Percentiles rank a stretch among this genome's conserved stretches.
Evolutionary conservation across 2,888 invertebrate genomes (phyloP).

Genomic region (Stenolophus ochropezus): DNA sequence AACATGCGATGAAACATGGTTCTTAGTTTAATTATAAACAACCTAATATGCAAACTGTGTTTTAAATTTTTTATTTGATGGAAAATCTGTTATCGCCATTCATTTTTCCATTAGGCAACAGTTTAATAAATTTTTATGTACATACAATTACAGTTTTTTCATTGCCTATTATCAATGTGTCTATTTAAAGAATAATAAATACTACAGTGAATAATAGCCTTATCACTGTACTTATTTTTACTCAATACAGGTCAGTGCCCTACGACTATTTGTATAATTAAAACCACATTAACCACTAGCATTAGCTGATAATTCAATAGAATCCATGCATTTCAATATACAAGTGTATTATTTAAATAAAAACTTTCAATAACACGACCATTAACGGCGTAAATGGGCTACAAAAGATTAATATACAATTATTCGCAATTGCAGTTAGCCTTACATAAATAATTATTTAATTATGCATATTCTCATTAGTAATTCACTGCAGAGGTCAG

Average conservation of each 20-base stretch:
- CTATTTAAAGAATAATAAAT: not conserved
- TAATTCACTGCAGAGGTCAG: conserved; percentile 17
- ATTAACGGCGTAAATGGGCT: conserved; percentile 29
- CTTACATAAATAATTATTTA: conserved; percentile 35
- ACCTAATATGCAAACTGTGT: no score
- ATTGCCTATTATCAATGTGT: no score
- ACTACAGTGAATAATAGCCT: not conserved
- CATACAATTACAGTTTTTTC: no score
- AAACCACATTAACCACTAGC: not conserved
- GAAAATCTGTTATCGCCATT: no score
- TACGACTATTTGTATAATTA: conserved; percentile 1
- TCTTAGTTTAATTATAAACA: no score
- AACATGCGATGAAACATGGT: no score
- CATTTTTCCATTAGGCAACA: no score
- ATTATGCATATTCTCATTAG: conserved; percentile 2
- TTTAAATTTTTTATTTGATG: no score
- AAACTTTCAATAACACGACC: conserved; percentile 15
- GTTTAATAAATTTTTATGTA: no score
- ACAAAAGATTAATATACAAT: conserved; percentile 28
- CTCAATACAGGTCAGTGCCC: not conserved
- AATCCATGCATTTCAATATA: not conserved
- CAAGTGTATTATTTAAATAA: not conserved
- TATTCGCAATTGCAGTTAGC: conserved; percentile 4
- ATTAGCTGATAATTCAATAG: not conserved
- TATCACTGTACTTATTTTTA: conserved; percentile 9